Evolutionary conservation across 2,113 vertebrate genomes (phyloP), one percentile per base, ranked within the genome.

Genomic region (Sorex araneus): DNA sequence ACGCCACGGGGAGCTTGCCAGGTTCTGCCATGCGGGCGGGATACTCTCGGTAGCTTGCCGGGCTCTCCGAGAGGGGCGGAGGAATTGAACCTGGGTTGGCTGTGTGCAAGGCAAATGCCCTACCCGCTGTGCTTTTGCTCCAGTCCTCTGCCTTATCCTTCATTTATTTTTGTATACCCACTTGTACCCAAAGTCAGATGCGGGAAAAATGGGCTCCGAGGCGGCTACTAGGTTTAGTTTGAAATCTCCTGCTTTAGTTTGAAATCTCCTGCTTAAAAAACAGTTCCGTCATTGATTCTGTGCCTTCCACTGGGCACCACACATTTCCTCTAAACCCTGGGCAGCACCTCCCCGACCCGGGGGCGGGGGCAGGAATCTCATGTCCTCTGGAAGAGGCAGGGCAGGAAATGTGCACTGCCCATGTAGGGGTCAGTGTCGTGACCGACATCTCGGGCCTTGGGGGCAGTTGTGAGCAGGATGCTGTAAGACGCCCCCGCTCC

Each of bases 401-500:
- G 30, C 32, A 7, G 16, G 64, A 36, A 6, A 11, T 13, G 4
- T 1, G 11, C 3, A 11, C 73, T 54, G 50, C 32, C 57, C 18
- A 16, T 1, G 0, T 3, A 8, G 36, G 1, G 6, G 19, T 25
- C 2, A 5, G 4, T 0, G 23, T 30, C 7, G 18, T 23, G 57
- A 60, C 1, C 18, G 18, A 19, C 57, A 60, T 60, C 2, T 70
- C 50, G 1, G 2, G n/a, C 1, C 21, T 66, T 57, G 7, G 5
- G 4, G 23, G 47, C 3, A 6, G 32, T 36, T 74, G 45, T 34
- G 13, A 36, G 30, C 3, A 1, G 43, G 6, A 10, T 32, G 25
- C 45, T 73, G 54, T 9, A 6, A 63, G 54, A 70, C 73, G 47
- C 15, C 6, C 57, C 57, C 57, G 5, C 57, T 60, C 23, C 6